Evolutionary conservation across 1,140 invertebrate genomes (phyloP).

Genomic region (Brachionus rubens): DNA sequence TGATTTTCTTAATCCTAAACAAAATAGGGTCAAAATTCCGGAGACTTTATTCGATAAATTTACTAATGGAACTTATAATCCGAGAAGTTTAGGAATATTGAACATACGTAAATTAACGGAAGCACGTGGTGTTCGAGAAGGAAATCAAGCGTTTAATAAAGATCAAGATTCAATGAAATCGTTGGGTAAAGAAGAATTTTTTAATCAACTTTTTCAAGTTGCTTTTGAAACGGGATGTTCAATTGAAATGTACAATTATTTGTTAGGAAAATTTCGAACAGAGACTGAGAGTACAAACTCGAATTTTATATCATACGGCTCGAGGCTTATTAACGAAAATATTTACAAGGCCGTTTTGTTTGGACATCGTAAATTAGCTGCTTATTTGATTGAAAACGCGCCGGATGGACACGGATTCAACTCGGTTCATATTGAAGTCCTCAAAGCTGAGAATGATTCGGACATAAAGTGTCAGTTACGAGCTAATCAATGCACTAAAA

Average conservation of each 20-base stretch:
- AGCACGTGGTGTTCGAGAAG: constrained; percentile 60
- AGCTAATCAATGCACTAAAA: constrained; percentile 48
- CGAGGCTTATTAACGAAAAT: constrained; percentile 42
- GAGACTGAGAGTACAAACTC: background rate
- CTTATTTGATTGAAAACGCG: constrained; percentile 56
- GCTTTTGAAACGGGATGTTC: constrained; percentile 49
- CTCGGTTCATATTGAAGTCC: constrained; percentile 59
- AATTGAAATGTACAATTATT: constrained; percentile 49
- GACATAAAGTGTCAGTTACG: constrained; percentile 24
- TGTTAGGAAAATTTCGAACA: constrained; percentile 47
- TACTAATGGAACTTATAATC: constrained; percentile 51
- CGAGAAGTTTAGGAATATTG: constrained; percentile 54
- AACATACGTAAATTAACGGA: constrained; percentile 55
- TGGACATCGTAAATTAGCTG: constrained; percentile 60
- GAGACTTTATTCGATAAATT: constrained; percentile 31
- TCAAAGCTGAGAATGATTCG: background rate
- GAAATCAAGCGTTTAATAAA: constrained; percentile 60
- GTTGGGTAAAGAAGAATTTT: constrained; percentile 47
- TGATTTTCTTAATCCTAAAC: constrained; percentile 50
- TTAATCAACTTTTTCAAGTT: constrained; percentile 45
- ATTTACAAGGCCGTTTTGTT: constrained; percentile 54
- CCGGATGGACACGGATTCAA: constrained; percentile 58
- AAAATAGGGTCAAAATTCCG: constrained; percentile 51
- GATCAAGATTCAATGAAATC: constrained; percentile 1
- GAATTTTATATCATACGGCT: constrained; percentile 48